Evolutionary conservation across 2,888 invertebrate species (phyloP).

Genomic region (Hirtodrosophila confusa): DNA sequence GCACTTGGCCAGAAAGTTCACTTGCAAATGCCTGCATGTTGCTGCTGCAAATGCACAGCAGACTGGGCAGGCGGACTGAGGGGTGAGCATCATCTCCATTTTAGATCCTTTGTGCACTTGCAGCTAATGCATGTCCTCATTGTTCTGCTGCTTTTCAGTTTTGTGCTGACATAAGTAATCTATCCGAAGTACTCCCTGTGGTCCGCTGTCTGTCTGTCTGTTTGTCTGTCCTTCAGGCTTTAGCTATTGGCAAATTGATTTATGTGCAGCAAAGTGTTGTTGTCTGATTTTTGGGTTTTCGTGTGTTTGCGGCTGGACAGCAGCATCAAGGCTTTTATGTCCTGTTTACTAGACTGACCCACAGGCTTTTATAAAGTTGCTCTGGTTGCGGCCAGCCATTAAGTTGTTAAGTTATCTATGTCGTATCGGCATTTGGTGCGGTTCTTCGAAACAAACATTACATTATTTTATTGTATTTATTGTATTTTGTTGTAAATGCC

Average conservation of each 20-base stretch:
- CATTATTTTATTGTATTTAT: constrained; percentile 67
- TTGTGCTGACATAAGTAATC: constrained; percentile 75
- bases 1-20: constrained; percentile 63
- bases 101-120: constrained; percentile 58
- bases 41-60: constrained; percentile 32
- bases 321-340: constrained; percentile 37
- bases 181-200: constrained; percentile 17
- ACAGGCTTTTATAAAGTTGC: constrained; percentile 45
- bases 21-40: constrained; percentile 43
- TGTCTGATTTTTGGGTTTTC: constrained; percentile 55
- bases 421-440: constrained; percentile 69
- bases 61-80: not conserved
- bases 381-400: constrained; percentile 71
- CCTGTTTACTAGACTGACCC: constrained; percentile 49
- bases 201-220: not conserved
- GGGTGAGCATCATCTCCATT: constrained; percentile 13
- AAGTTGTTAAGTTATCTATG: constrained; percentile 79
- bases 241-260: constrained; percentile 59
- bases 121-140: constrained; percentile 62
- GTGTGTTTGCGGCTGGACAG: constrained; percentile 11
- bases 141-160: constrained; percentile 48
- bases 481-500: constrained; percentile 63
- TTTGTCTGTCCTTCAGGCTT: constrained; percentile 1
- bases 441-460: constrained; percentile 66
- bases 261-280: constrained; percentile 63